Base-by-base conservation (phyloP, 2,113 vertebrate genomes). In the Prunella himalayana region DNA sequence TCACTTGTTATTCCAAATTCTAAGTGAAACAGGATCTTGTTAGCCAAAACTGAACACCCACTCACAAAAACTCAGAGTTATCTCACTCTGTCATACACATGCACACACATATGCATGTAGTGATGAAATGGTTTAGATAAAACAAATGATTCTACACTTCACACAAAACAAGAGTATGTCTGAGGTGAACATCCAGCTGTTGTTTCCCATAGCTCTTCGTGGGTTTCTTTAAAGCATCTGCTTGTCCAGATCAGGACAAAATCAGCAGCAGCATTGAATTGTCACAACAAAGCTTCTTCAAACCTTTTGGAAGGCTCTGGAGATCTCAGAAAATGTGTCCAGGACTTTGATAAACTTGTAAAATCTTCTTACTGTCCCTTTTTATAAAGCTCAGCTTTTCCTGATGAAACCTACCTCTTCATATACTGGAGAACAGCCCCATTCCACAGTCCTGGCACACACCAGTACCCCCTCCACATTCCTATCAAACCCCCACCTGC, bases 11-110 rank as follows among this genome's bases (percentile, higher is more conserved):
- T 35, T 88, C 71, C 78, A 72, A 92, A 85, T 73, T 87, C 54
- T 41, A 92, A 73, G 33, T 14, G 39, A 86, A 95, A 78, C 2
- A 88, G 54, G 35, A 77, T 66, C 63, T 65, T 80, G 66, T 77
- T 49, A 91, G 84, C 66, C 84, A 66, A 92, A 96, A 88, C 9
- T 50, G 35, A 96, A 85, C 61, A 70, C 47, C 59, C 70, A 90
- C 82, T 93, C 82, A 87, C 57, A 82, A 82, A 76, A 68, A 11
- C 53, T 78, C 44, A 27, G 37, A 27, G 37, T 68, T 61, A 31
- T 15, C 53, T 76, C 33, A 35, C 54, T 70, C 70, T 72, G 8
- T 84, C 31, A 56, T 11, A 57, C 6, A 39, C 57, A 60, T 14
- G 51, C 41, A 65, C 11, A 82, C 50, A 89, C 11, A 28, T 31